Evolutionary conservation across 2,797 vertebrate genomes (phyloP).

Genomic region (Enteromius afrohamiltoni): DNA sequence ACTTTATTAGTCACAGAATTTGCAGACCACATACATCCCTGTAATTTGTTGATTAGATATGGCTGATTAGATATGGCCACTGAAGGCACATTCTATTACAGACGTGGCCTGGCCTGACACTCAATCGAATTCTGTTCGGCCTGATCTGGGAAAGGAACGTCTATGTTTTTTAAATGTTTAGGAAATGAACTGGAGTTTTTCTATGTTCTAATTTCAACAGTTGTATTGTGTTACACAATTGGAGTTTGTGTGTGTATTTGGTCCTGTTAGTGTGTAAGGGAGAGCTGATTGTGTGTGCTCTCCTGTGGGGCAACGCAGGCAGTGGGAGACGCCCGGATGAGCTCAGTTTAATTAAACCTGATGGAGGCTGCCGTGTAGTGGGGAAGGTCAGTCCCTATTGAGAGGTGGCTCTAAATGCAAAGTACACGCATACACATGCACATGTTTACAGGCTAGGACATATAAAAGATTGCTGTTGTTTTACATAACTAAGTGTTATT

Average conservation of each 20-base stretch:
- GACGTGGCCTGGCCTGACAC: neutral
- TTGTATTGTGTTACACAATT: conserved; percentile 48
- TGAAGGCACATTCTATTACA: conserved; percentile 25
- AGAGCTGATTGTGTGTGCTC: conserved; percentile 18
- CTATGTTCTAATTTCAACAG: conserved; percentile 7
- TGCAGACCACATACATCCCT: conserved; percentile 73
- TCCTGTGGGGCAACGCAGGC: conserved; percentile 49
- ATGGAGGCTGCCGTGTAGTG: conserved; percentile 62
- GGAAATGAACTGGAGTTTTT: conserved; percentile 5
- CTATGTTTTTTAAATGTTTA: neutral
- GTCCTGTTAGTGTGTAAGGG: conserved; percentile 7
- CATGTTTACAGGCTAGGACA: neutral
- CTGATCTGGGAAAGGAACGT: neutral
- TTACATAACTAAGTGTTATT: neutral
- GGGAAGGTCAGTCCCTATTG: conserved; percentile 69
- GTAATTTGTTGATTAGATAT: conserved; percentile 73
- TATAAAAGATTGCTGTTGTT: neutral
- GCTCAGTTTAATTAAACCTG: conserved; percentile 76
- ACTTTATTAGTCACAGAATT: conserved; percentile 76
- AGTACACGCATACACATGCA: conserved; percentile 18
- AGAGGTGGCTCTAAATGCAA: conserved; percentile 52
- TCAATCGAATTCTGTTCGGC: neutral
- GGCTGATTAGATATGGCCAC: conserved; percentile 71
- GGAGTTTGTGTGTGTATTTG: conserved; percentile 24
- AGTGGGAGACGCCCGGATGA: conserved; percentile 5